phyloP scores from a whole-genome alignment of 2,797 vertebrate genomes.

The Molossus molossus region DNA sequence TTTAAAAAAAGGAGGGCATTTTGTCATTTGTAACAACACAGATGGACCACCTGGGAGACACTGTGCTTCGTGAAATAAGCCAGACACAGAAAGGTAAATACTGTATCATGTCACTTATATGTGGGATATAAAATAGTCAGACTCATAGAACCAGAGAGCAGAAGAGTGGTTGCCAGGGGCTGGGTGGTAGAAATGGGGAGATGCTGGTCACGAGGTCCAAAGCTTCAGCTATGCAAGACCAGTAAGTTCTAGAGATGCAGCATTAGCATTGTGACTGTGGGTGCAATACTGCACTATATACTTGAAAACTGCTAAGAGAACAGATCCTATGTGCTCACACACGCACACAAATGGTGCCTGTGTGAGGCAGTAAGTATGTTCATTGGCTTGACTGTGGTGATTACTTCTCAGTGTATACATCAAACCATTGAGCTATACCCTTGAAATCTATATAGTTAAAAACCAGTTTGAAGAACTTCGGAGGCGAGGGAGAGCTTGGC shows the following conservation, averaged over 20 bases:
- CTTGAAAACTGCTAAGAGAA: background rate
- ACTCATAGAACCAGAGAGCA: background rate
- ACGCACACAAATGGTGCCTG: background rate
- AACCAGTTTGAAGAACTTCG: background rate
- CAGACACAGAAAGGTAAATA: background rate
- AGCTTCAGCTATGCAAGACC: background rate
- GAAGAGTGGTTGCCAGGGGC: background rate
- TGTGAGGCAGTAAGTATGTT: background rate
- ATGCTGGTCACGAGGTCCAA: too few relatives aligned
- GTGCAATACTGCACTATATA: too few relatives aligned
- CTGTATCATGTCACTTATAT: background rate
- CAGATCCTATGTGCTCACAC: too few relatives aligned
- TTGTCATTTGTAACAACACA: background rate
- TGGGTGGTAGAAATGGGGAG: background rate
- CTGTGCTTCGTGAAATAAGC: background rate
- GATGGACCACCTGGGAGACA: background rate
- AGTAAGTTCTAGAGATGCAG: background rate
- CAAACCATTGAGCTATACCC: background rate
- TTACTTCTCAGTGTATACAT: background rate
- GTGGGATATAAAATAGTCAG: background rate
- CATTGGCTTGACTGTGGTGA: background rate
- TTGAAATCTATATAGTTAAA: background rate
- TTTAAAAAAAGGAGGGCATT: background rate
- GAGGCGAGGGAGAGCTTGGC: background rate
- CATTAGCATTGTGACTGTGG: too few relatives aligned